Percentiles rank a stretch among this genome's conserved stretches.
Evolutionary conservation across 2,888 invertebrate genomes (phyloP).

Genomic region (Candidula unifasciata): DNA sequence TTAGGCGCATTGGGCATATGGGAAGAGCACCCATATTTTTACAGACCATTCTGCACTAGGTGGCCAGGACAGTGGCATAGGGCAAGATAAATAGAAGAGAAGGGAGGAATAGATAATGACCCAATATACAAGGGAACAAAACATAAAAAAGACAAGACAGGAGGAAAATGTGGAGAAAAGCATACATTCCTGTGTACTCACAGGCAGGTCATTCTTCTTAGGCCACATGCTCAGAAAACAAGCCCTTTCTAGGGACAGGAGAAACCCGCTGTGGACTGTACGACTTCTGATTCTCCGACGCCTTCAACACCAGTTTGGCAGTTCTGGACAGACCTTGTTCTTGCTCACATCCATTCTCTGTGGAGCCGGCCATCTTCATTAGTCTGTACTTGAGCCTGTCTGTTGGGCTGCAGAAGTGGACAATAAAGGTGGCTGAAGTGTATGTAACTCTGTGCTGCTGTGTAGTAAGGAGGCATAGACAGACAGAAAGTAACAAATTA

Average conservation of each 20-base stretch:
- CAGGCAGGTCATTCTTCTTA: conserved; percentile 40
- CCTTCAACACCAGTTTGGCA: conserved; percentile 43
- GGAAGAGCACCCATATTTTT: no score
- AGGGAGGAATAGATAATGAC: no score
- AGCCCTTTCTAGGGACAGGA: not conserved
- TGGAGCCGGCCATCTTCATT: conserved; percentile 38
- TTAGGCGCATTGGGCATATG: no score
- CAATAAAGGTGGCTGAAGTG: not conserved
- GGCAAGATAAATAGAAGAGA: not conserved
- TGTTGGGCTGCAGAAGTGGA: not conserved
- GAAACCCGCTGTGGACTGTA: conserved; percentile 7
- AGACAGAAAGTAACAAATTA: no score
- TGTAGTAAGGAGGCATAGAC: no score
- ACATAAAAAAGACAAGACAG: not conserved
- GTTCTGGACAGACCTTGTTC: conserved; percentile 37
- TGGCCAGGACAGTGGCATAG: no score
- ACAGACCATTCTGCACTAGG: no score
- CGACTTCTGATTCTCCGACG: conserved; percentile 12
- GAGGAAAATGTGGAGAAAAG: not conserved
- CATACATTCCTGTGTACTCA: not conserved
- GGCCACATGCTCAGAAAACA: conserved; percentile 44
- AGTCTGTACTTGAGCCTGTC: conserved; percentile 31
- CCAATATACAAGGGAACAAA: not conserved
- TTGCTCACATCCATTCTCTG: conserved; percentile 42
- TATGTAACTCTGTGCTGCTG: not conserved